Percentiles rank a stretch among this genome's conserved stretches.
Evolutionary conservation across 2,888 invertebrate species (phyloP).

Genomic region (Drosophila putrida): DNA sequence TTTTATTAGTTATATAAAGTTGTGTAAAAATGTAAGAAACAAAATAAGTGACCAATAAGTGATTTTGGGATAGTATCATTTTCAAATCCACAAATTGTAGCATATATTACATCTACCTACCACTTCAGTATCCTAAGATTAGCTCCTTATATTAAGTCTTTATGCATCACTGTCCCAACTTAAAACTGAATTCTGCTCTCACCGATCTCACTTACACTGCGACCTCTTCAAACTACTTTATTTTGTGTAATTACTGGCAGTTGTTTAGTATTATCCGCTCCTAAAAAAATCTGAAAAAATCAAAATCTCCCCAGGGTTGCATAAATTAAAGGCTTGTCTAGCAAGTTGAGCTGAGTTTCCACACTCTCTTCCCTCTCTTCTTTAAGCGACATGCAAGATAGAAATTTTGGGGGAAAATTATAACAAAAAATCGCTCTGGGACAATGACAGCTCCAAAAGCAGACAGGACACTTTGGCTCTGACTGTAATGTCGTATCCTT

Average conservation of each 20-base stretch:
- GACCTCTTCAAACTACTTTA: slow-evolving; percentile 16
- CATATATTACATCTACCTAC: neutral
- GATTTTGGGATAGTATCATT: too few relatives aligned
- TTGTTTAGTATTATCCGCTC: slow-evolving; percentile 34
- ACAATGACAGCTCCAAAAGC: slow-evolving; percentile 67
- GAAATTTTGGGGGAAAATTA: slow-evolving; percentile 32
- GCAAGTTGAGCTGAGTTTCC: slow-evolving; percentile 34
- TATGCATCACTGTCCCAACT: neutral
- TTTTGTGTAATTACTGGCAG: slow-evolving; percentile 58
- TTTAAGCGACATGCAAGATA: slow-evolving; percentile 45
- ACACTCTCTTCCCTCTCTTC: slow-evolving; percentile 13
- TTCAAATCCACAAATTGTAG: too few relatives aligned
- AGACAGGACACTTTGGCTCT: slow-evolving; percentile 65
- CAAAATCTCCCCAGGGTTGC: slow-evolving; percentile 81
- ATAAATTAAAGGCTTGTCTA: slow-evolving; percentile 83
- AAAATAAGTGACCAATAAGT: too few relatives aligned
- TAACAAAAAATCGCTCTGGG: slow-evolving; percentile 78
- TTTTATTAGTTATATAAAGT: too few relatives aligned
- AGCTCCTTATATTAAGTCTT: neutral
- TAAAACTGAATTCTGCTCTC: slow-evolving; percentile 22
- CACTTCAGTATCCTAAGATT: neutral
- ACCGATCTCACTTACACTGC: slow-evolving; percentile 48
- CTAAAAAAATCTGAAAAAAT: slow-evolving; percentile 60
- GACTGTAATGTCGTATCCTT: slow-evolving; percentile 73
- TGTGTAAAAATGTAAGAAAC: too few relatives aligned